Conservation (phyloP, 1,140 invertebrate species). For the Zaprionus inermis region DNA sequence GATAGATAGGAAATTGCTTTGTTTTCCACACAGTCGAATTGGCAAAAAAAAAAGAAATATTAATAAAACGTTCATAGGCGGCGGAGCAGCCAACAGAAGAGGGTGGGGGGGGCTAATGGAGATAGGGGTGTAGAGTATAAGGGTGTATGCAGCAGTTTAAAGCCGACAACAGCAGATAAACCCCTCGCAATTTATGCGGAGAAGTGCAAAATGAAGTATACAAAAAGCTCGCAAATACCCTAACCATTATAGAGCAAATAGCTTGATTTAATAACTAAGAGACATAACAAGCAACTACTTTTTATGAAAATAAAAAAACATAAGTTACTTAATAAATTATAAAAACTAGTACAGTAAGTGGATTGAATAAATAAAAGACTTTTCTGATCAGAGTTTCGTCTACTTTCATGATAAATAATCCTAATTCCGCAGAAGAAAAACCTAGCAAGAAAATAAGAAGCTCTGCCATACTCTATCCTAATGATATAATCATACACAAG, state of each 20-base stretch:
- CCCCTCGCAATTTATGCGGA: constrained; percentile 52
- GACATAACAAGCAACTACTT: no score
- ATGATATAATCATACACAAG: neutral
- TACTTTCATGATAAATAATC: no score
- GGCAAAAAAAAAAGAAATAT: constrained; percentile 45
- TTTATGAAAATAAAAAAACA: no score
- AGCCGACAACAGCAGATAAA: constrained; percentile 65
- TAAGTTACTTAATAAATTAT: no score
- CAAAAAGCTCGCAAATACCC: constrained; percentile 5
- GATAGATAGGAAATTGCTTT: constrained; percentile 82
- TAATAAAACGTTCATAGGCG: constrained; percentile 15
- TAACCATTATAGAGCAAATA: neutral
- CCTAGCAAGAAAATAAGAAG: neutral
- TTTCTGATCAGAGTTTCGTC: no score
- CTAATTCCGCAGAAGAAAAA: neutral
- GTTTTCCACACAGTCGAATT: constrained; percentile 59
- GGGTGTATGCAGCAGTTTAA: constrained; percentile 58
- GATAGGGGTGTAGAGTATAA: no score
- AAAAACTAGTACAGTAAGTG: no score
- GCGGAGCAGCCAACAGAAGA: constrained; percentile 9
- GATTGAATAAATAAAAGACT: no score
- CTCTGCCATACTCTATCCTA: neutral
- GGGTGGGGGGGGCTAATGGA: neutral
- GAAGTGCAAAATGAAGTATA: constrained; percentile 7
- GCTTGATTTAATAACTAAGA: no score